phyloP scores from a whole-genome alignment of 2,113 vertebrate species.

The Trogon surrucura region DNA sequence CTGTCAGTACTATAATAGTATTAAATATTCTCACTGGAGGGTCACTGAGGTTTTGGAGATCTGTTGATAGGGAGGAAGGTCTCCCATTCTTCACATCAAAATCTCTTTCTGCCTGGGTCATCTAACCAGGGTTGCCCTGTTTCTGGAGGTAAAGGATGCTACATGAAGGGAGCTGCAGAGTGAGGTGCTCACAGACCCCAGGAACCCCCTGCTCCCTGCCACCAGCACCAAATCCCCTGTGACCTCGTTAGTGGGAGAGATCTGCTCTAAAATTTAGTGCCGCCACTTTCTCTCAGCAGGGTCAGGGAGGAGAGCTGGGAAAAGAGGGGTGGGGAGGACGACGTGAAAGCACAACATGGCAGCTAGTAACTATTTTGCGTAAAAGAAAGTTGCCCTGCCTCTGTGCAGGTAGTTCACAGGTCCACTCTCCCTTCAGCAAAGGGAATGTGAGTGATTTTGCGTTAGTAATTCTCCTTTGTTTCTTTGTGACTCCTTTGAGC shows the following conservation, averaged over 20 bases:
- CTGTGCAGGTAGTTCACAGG: background rate
- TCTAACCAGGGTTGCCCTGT: background rate
- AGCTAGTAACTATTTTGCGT: background rate
- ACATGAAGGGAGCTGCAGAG: background rate
- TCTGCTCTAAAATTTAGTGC: background rate
- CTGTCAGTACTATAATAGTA: background rate
- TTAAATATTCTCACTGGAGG: background rate
- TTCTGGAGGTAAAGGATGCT: background rate
- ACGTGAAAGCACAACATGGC: background rate
- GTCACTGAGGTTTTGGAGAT: fast-evolving
- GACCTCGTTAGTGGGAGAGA: background rate
- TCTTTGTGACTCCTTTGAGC: background rate
- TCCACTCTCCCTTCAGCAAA: background rate
- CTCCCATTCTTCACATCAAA: background rate
- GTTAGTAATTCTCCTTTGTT: background rate
- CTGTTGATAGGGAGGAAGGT: background rate
- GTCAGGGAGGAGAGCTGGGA: background rate
- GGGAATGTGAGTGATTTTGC: background rate
- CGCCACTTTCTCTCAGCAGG: background rate
- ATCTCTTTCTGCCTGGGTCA: background rate
- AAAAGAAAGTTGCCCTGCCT: background rate
- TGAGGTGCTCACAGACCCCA: background rate
- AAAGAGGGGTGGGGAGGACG: background rate
- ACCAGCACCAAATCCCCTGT: fast-evolving
- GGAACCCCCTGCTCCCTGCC: background rate